phyloP scores from a whole-genome alignment of 2,113 vertebrate genomes.

The Rousettus leschenaultii region DNA sequence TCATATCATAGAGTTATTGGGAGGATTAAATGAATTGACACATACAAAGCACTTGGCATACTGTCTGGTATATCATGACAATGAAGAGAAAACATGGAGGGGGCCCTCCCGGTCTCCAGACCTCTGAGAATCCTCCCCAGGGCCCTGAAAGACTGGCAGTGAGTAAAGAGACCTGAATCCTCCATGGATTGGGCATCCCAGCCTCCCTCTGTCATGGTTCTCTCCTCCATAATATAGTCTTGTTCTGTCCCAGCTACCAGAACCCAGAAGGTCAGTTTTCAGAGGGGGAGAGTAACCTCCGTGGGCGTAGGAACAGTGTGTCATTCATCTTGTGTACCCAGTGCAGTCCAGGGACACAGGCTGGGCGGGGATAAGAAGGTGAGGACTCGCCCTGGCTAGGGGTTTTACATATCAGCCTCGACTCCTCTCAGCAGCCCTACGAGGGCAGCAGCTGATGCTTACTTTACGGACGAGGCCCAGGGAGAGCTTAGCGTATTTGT shows the following conservation, averaged over 20 bases:
- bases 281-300: background rate
- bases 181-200: background rate
- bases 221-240: background rate
- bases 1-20: background rate
- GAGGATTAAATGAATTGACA: background rate
- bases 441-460: background rate
- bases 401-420: background rate
- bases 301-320: background rate
- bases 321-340: background rate
- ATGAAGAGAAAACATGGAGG: background rate
- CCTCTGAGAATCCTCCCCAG: background rate
- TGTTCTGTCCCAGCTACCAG: background rate
- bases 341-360: no score
- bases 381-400: background rate
- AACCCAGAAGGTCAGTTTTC: background rate
- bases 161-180: background rate
- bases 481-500: no score
- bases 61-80: accelerated
- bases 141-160: background rate
- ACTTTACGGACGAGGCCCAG: accelerated
- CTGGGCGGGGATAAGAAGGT: background rate
- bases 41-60: background rate
- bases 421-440: background rate
- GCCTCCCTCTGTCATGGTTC: background rate
- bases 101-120: background rate